Evolutionary conservation across 2,113 vertebrate genomes (phyloP).

Genomic region (Hucho hucho): DNA sequence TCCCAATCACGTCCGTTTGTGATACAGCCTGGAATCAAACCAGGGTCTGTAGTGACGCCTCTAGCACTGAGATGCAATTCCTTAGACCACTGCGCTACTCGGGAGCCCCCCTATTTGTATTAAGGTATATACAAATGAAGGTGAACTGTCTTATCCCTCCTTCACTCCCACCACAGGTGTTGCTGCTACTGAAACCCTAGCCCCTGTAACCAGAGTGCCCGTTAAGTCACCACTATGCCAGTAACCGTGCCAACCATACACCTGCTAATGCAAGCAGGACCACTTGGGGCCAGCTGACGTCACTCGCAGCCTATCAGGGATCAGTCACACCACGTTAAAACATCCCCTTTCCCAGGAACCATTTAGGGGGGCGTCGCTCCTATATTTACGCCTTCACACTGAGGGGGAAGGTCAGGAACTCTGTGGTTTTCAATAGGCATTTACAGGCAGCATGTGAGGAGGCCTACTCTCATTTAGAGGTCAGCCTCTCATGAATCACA

Average conservation of each 20-base stretch:
- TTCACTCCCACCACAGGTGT: slow-evolving; percentile 4
- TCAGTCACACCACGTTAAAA: slow-evolving; percentile 26
- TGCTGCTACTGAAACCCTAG: slow-evolving; percentile 29
- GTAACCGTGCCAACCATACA: slow-evolving; percentile 38
- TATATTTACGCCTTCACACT: slow-evolving; percentile 37
- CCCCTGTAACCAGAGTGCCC: slow-evolving; percentile 31
- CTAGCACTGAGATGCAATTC: too few relatives aligned
- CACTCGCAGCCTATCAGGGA: slow-evolving; percentile 21
- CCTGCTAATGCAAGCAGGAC: slow-evolving; percentile 43
- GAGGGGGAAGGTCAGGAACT: slow-evolving; percentile 16
- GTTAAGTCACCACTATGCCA: slow-evolving; percentile 42
- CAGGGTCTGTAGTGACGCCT: too few relatives aligned
- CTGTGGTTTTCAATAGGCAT: slow-evolving; percentile 35
- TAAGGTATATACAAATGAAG: not conserved
- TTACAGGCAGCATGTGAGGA: slow-evolving; percentile 25
- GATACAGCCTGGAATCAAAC: too few relatives aligned
- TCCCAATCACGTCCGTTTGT: too few relatives aligned
- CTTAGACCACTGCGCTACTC: too few relatives aligned
- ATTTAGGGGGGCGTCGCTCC: slow-evolving; percentile 26
- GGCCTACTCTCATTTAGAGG: slow-evolving; percentile 23
- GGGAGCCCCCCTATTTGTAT: too few relatives aligned
- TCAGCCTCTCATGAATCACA: not conserved
- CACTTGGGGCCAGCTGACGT: slow-evolving; percentile 19
- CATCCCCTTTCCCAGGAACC: slow-evolving; percentile 34
- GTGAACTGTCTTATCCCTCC: slow-evolving; percentile 4